Conservation (phyloP, 2,113 vertebrate species). For the Thinocorus orbignyianus region DNA sequence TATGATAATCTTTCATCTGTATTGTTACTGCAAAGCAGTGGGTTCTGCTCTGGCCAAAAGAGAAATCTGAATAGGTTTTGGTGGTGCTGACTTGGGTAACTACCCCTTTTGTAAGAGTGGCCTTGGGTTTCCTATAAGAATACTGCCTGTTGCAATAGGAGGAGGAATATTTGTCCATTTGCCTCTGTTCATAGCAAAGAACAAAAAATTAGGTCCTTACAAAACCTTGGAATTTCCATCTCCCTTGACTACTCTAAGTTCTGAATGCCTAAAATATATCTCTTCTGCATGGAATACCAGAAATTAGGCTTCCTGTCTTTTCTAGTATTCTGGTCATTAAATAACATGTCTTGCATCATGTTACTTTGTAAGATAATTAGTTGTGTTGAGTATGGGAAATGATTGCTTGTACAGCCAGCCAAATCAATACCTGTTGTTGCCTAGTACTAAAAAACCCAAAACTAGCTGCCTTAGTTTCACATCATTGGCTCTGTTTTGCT, state of each 20-base stretch:
- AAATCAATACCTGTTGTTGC: conserved; percentile 19
- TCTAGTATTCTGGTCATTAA: neutral
- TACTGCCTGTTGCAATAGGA: neutral
- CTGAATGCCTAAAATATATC: neutral
- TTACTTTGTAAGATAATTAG: conserved; percentile 18
- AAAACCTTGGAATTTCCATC: neutral
- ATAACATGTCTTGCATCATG: neutral
- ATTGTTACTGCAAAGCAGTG: neutral
- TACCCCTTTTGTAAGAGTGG: neutral
- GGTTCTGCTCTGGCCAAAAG: neutral
- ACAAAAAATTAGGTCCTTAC: neutral
- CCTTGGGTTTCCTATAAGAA: neutral
- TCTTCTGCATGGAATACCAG: neutral
- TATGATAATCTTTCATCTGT: neutral
- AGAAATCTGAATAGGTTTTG: neutral
- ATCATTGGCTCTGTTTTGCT: neutral
- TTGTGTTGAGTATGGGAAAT: neutral
- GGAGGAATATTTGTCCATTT: neutral
- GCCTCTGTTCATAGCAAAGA: neutral
- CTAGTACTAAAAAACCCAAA: neutral
- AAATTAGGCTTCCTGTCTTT: neutral
- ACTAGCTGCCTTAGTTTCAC: neutral
- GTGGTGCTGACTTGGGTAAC: neutral
- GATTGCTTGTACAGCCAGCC: neutral
- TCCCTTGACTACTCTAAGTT: neutral